phyloP scores from a whole-genome alignment of 2,113 vertebrate species.

The Thoracochromis brauschi region DNA sequence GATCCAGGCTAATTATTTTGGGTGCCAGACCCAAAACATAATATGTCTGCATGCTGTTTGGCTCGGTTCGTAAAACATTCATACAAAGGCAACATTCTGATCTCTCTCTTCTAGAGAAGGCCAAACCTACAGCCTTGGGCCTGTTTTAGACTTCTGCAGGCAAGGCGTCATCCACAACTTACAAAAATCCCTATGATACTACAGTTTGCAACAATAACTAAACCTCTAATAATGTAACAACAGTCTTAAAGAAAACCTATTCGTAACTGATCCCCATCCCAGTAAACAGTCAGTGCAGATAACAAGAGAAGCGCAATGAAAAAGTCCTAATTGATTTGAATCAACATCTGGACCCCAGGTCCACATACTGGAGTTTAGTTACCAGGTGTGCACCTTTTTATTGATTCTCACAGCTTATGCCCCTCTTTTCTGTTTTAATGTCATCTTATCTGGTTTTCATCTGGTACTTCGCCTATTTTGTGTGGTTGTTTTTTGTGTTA shows the following conservation, averaged over 20 bases:
- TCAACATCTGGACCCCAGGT: constrained; percentile 30
- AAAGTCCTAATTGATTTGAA: neutral
- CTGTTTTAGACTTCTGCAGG: neutral
- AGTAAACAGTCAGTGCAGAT: neutral
- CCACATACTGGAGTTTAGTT: neutral
- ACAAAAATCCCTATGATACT: neutral
- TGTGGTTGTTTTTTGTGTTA: neutral
- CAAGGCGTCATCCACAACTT: neutral
- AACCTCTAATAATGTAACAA: accelerated
- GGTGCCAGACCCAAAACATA: neutral
- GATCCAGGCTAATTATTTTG: neutral
- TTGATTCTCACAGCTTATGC: neutral
- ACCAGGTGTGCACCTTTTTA: constrained; percentile 15
- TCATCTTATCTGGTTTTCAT: neutral
- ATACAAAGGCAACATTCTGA: neutral
- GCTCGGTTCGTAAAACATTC: neutral
- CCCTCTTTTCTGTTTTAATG: neutral
- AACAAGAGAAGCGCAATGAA: neutral
- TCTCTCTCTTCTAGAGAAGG: neutral
- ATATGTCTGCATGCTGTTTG: neutral
- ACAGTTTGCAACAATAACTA: accelerated
- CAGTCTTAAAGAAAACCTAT: neutral
- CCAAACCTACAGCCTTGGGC: neutral
- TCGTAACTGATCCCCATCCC: neutral
- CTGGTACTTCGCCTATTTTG: neutral